These are phyloP conservation scores for Caranx ignobilis DNA, from an alignment of 2,113 vertebrate genomes.

Conservation along the genomic window DNA sequence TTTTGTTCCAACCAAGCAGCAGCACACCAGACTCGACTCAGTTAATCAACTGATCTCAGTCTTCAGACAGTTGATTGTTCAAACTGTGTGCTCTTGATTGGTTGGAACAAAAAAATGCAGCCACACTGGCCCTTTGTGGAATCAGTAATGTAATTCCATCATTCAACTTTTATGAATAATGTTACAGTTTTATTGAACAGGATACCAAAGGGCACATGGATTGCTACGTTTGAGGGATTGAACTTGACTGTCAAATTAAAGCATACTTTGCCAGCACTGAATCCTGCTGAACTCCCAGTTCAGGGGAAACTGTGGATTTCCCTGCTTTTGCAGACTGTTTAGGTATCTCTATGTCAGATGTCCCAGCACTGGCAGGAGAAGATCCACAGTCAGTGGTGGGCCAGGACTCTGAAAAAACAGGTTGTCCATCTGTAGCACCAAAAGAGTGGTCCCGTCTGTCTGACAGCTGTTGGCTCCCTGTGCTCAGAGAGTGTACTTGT, in stretches of 20 bases:
- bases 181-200: not conserved
- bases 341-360: slow-evolving; percentile 32
- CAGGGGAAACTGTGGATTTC: slow-evolving; percentile 34
- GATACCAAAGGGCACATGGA: not conserved
- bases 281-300: slow-evolving; percentile 59
- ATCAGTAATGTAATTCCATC: not conserved
- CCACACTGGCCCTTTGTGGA: no score
- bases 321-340: slow-evolving; percentile 3
- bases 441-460: slow-evolving; percentile 25
- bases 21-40: no score
- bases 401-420: slow-evolving; percentile 83
- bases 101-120: no score
- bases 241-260: not conserved
- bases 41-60: no score
- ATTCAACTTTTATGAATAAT: not conserved
- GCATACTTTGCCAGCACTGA: slow-evolving; percentile 87
- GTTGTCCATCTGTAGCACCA: slow-evolving; percentile 40
- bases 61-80: no score
- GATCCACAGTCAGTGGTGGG: slow-evolving; percentile 78
- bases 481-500: slow-evolving; percentile 30
- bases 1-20: no score
- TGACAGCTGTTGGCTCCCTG: slow-evolving; percentile 28
- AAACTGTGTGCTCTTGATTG: no score
- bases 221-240: not conserved
- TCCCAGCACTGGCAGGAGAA: slow-evolving; percentile 38